These are phyloP conservation scores for Neolamprologus hecqui DNA, from an alignment of 2,113 vertebrate species.

Conservation along the genomic window DNA sequence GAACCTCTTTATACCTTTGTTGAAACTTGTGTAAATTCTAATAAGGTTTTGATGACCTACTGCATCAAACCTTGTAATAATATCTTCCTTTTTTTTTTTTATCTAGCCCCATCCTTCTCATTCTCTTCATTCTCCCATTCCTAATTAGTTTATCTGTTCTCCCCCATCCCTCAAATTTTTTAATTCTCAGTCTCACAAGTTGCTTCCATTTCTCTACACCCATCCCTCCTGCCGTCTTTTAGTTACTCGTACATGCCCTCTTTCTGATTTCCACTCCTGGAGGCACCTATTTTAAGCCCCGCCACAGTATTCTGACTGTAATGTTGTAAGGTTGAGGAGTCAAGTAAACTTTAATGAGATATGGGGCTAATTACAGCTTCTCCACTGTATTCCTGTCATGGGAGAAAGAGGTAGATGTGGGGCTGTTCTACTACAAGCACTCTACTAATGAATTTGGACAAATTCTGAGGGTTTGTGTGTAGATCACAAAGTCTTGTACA, in stretches of 20 bases:
- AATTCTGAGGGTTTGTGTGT: conserved; percentile 52
- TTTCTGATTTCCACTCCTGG: not conserved
- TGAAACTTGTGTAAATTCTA: conserved; percentile 56
- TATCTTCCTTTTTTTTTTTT: not conserved
- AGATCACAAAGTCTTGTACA: not conserved
- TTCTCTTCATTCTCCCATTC: not conserved
- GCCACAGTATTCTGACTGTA: conserved; percentile 43
- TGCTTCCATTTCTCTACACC: not conserved
- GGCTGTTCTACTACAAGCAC: conserved; percentile 42
- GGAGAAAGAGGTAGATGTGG: conserved; percentile 10
- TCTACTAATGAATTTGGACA: conserved; percentile 66
- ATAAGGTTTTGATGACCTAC: conserved; percentile 62
- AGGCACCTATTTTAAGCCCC: conserved; percentile 56
- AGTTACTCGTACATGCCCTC: not conserved
- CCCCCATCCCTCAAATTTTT: not conserved
- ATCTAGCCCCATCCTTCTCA: not conserved
- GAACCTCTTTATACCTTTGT: conserved; percentile 8
- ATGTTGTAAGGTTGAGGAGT: conserved; percentile 72
- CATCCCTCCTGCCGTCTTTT: not conserved
- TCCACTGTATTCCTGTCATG: conserved; percentile 55
- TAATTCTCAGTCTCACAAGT: not conserved
- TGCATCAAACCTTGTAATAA: conserved; percentile 54
- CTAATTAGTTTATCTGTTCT: not conserved
- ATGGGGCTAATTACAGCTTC: conserved; percentile 78
- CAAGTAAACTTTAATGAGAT: conserved; percentile 80